Evolutionary conservation across 2,797 vertebrate species (phyloP).

Genomic region (Chromis chromis): DNA sequence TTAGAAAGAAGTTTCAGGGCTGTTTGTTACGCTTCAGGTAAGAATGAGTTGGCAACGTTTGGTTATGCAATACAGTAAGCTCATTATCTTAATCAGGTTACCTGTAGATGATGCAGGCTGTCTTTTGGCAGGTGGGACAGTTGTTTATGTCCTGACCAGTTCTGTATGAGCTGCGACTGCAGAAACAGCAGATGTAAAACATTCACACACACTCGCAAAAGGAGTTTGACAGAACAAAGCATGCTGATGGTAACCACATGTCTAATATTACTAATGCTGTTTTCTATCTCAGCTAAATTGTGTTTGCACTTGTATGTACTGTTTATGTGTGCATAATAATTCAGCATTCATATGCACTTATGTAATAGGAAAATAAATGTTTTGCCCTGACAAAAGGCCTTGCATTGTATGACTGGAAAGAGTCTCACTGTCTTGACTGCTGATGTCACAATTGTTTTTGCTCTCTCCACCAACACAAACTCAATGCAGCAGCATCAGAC

Average conservation of each 20-base stretch:
- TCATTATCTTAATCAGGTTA: slow-evolving; percentile 76
- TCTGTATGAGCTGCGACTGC: slow-evolving; percentile 95
- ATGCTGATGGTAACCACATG: neutral
- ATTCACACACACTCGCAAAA: slow-evolving; percentile 17
- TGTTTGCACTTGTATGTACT: neutral
- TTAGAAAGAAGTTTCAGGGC: slow-evolving; percentile 2
- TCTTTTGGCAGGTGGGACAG: slow-evolving; percentile 97
- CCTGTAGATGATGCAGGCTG: slow-evolving; percentile 99
- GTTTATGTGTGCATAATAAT: neutral
- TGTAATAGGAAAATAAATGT: neutral
- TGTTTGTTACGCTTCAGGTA: slow-evolving; percentile 29
- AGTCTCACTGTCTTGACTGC: slow-evolving; percentile 9
- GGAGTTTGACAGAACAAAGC: slow-evolving; percentile 12
- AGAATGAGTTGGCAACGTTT: slow-evolving; percentile 28
- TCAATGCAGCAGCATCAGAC: slow-evolving; percentile 14
- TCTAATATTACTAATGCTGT: neutral
- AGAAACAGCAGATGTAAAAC: slow-evolving; percentile 75
- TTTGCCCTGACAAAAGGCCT: slow-evolving; percentile 8
- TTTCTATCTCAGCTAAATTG: neutral
- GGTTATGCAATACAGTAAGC: slow-evolving; percentile 52
- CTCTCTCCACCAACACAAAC: slow-evolving; percentile 8
- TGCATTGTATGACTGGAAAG: slow-evolving; percentile 4
- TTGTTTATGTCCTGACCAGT: slow-evolving; percentile 99
- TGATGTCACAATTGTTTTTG: slow-evolving; percentile 35
- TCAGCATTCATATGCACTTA: neutral